These are phyloP conservation scores for Phenacoccus solenopsis DNA, from an alignment of 1,140 invertebrate genomes.

Conservation along the genomic window DNA sequence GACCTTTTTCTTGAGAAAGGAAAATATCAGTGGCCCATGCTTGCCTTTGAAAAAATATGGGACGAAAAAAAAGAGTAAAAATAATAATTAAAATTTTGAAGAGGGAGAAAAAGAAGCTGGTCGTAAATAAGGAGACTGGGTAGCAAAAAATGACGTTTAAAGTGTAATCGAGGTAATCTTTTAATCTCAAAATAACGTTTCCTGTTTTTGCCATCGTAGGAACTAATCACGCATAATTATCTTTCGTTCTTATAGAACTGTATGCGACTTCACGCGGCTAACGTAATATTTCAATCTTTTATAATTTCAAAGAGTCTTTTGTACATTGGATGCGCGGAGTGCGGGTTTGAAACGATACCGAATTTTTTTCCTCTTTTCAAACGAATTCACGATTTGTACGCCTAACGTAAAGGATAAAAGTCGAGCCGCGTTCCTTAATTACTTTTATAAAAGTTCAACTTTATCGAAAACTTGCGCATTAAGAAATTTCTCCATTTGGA, in stretches of 20 bases:
- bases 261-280: no score
- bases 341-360: background rate
- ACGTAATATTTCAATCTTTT: no score
- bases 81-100: no score
- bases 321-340: no score
- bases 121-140: no score
- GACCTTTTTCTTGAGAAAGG: no score
- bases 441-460: background rate
- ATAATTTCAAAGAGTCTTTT: no score
- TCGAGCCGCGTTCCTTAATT: background rate
- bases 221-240: conserved; percentile 3
- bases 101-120: no score
- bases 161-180: background rate
- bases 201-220: background rate
- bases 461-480: background rate
- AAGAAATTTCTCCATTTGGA: background rate
- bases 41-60: no score
- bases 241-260: background rate
- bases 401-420: background rate
- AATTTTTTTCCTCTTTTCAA: background rate
- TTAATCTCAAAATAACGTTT: background rate
- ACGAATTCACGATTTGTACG: background rate
- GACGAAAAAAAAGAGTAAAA: no score
- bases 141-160: background rate
- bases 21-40: no score